Base-by-base conservation (phyloP, 2,888 invertebrate species). In the Ditula angustiorana region DNA sequence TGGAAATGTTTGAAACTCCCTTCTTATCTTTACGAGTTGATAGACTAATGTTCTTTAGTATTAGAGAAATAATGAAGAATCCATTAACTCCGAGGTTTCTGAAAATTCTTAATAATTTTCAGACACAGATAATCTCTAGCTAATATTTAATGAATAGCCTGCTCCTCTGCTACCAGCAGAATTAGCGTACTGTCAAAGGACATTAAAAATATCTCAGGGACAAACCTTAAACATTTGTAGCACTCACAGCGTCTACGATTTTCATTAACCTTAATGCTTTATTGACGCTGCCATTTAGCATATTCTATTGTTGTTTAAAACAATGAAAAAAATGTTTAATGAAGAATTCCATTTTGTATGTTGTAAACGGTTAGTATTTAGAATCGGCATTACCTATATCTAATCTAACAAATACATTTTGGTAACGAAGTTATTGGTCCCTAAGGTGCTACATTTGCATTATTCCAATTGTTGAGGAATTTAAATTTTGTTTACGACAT, bases 131-230 rank as follows among this genome's bases (percentile, higher is more conserved):
- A 55, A 61, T 61, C 59, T 28, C 52, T 5, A 21, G 53, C 46
- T 53, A 53, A 61, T 61, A 61, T 53, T 53, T 33, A 53, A 61
- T 61, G 53, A 61, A 61, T 61, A 61, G 19, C 37, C 37, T n/a
- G 8, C n/a, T n/a, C n/a, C n/a, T n/a, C n/a, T 11, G n/a, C 41
- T 11, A 21, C 30, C 33, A 24, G 33, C 33, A 46, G 24, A 5
- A 11, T 13, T 28, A 11, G 33, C 33, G 19, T 41, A 2, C 5
- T 35, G 53, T 30, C 26, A 33, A 53, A 35, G 19, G 44, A 46
- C 23, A 53, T 44, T 61, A 16, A n/a, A 19, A 52, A 46, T 33
- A 53, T 24, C 44, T 46, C 19, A 16, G 16, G 56, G 28, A 41
- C 49, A 56, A 41, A 56, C 37, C 35, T n/a, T 26, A 49, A 30